Conservation (phyloP, 2,888 invertebrate genomes). For the Leptothorax acervorum region DNA sequence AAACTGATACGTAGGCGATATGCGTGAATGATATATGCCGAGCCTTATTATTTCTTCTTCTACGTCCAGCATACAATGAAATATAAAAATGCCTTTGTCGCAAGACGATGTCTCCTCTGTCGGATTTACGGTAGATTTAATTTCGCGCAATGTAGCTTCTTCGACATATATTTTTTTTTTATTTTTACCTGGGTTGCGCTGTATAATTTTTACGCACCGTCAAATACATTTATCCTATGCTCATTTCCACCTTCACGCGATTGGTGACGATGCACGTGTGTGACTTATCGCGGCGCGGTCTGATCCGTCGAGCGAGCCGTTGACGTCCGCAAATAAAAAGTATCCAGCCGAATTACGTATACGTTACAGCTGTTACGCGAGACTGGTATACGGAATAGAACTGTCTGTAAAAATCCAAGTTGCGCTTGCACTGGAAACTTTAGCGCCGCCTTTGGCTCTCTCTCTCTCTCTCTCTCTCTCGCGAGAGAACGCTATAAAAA, state of each 20-base stretch:
- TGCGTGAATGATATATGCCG: background rate
- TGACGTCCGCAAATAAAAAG: slow-evolving; percentile 12
- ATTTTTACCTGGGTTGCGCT: background rate
- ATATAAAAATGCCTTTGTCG: background rate
- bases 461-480: background rate
- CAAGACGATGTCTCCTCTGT: background rate
- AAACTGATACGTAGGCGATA: background rate
- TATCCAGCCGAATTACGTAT: background rate
- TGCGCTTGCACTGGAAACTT: background rate
- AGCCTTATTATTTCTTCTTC: background rate
- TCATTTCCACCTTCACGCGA: background rate
- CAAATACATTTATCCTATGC: no score
- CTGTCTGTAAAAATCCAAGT: slow-evolving; percentile 12
- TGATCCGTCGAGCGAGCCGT: slow-evolving; percentile 17
- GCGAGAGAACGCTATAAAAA: slow-evolving; percentile 24
- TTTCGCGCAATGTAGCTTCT: background rate
- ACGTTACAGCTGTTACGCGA: background rate
- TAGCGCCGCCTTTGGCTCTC: background rate
- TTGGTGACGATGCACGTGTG: background rate
- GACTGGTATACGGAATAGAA: background rate
- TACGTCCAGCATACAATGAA: background rate
- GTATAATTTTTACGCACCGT: background rate
- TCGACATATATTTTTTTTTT: background rate
- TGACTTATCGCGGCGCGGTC: slow-evolving; percentile 17
- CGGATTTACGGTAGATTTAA: background rate